Base-by-base conservation (phyloP, 2,797 vertebrate genomes). In the Buphagus erythrorhynchus region DNA sequence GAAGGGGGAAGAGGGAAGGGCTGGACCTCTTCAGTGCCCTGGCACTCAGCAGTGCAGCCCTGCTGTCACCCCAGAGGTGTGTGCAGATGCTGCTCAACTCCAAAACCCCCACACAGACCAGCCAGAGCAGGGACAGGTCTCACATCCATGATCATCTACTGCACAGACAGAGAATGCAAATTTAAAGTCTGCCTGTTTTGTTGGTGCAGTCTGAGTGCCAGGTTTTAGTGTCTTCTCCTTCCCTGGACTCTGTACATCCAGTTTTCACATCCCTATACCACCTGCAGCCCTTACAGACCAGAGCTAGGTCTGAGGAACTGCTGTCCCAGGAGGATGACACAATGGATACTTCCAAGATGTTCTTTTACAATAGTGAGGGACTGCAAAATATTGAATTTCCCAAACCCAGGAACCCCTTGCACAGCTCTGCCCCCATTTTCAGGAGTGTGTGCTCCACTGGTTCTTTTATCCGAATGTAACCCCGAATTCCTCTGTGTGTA, bases 71-170 rank as follows among this genome's bases (percentile, higher is more conserved):
- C 4, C 3, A 43, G 11, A 4, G 2, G 2, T 1, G 3, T 4
- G 31, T 18, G 21, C 58, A 61, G 40, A 45, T 4, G 5, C 48
- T 84, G 77, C 77, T 38, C 6, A n/a, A 2, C 38, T 45, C 10
- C 68, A 36, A n/a, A 51, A 19, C 2, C 51, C 43, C 33, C 24
- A 13, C 28, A 36, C 15, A 57, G 14, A 52, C 10, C 42, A 75
- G 69, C 15, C 38, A 43, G 55, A 73, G 59, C 72, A 58, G 46
- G 28, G 35, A 8, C 20, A 13, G 10, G 9, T 0, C 2, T 25
- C 16, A 57, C 4, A 5, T 4, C 52, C 43, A 4, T 2, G 0
- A 13, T 4, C 46, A 10, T 40, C n/a, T 9, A 2, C 45, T 24
- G 2, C 21, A 45, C 25, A 40, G 21, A 26, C 33, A 43, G 18